phyloP scores from a whole-genome alignment of 2,113 vertebrate genomes.

The Piaya cayana region DNA sequence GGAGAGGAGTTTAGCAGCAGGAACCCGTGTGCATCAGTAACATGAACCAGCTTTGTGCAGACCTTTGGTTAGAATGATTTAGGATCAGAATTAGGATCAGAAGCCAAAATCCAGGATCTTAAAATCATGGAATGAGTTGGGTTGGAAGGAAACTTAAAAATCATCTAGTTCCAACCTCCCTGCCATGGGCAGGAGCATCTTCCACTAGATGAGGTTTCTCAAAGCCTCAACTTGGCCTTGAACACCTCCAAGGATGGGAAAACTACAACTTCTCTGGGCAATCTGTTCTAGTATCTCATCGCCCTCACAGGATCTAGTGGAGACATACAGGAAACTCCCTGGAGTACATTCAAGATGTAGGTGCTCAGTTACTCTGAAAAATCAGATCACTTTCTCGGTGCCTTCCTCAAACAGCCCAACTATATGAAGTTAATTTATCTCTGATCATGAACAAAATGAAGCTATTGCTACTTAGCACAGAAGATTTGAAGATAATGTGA shows the following conservation, averaged over 20 bases:
- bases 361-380: not conserved
- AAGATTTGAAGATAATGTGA: not conserved
- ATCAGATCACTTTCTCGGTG: not conserved
- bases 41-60: not conserved
- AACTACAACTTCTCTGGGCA: too few species aligned
- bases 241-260: too few species aligned
- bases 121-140: too few species aligned
- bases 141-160: too few species aligned
- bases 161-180: too few species aligned
- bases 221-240: too few species aligned
- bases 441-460: not conserved
- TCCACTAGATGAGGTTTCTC: too few species aligned
- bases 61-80: not conserved
- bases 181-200: too few species aligned
- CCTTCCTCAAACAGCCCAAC: not conserved
- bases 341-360: not conserved
- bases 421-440: not conserved
- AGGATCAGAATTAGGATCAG: not conserved
- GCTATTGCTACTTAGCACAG: not conserved
- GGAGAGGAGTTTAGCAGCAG: not conserved
- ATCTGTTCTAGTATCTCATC: too few species aligned
- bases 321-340: rapidly evolving
- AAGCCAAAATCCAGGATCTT: not conserved
- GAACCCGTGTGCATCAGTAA: not conserved
- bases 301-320: not conserved